Evolutionary conservation across 2,797 vertebrate species (phyloP), one percentile per base, ranked within the genome.

Genomic region (Gambelia wislizenii): DNA sequence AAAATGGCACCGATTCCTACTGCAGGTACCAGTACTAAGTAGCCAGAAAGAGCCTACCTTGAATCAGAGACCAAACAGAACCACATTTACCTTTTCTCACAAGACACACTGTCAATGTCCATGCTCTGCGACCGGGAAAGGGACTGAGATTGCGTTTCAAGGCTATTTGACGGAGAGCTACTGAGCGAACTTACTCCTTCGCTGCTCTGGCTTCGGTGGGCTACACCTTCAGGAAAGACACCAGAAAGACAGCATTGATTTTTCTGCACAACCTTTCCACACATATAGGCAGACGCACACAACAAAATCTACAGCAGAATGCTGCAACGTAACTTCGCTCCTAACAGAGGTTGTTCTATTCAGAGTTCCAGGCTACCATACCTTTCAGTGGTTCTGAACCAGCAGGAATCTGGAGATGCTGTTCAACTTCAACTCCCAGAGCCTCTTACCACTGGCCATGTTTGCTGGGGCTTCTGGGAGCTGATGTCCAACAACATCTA

Each of bases 161-260:
- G 98, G 98, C 99, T 99, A 97, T 99, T 99, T 85, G 99, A 99
- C 76, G 99, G 99, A 27, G 99, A 99, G 96, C 99, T 99, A 97
- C 99, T 99, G 93, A 99, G 98, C 84, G 99, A 99, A 96, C 99
- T 99, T 96, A 99, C 99, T 72, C 99, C 99, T 97, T 99, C 99
- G 1, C 99, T 99, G 98, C 99, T 99, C 98, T 99, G 99, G 97
- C 99, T 99, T 89, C 98, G 98, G 94, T 98, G 99, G 67, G 98
- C 98, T 94, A 98, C 98, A 94, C 98, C 99, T 99, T 94, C 56
- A 89, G 89, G 78, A 89, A 92, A 93, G 91, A 93, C n/a, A 93
- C n/a, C 88, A 42, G 14, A 80, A 78, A 83, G 33, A 36, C 12
- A 47, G 1, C 1, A 14, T 36, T 13, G 12, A 52, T 36, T 14